Conservation (phyloP, 1,140 invertebrate genomes). For the Drosophila simulans region DNA sequence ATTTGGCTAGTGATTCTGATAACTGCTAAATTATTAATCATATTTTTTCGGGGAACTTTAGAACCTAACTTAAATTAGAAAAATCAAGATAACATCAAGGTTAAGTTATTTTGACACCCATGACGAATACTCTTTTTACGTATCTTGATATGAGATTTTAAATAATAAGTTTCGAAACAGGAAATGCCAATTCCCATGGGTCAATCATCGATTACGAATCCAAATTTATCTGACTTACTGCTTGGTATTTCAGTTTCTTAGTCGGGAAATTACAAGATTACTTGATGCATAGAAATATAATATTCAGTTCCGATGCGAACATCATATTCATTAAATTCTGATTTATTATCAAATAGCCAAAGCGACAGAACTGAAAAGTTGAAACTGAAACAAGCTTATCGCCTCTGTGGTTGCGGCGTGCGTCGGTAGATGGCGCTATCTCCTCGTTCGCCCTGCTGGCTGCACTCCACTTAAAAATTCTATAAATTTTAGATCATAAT, state of each 20-base stretch:
- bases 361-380: background rate
- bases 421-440: conserved; percentile 42
- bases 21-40: background rate
- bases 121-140: no score
- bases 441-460: conserved; percentile 60
- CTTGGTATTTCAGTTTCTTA: no score
- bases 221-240: no score
- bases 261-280: no score
- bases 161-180: background rate
- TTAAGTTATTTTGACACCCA: no score
- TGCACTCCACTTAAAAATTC: conserved; percentile 73
- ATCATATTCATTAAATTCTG: background rate
- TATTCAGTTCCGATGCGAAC: no score
- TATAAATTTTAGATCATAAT: conserved; percentile 83
- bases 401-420: conserved; percentile 21
- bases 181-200: background rate
- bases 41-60: background rate
- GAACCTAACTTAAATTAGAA: background rate
- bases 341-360: background rate
- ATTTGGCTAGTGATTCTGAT: background rate
- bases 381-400: conserved; percentile 11
- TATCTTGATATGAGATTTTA: no score
- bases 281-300: no score
- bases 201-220: no score
- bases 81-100: no score